Conservation (phyloP, 2,113 vertebrate genomes). For the Physeter macrocephalus region DNA sequence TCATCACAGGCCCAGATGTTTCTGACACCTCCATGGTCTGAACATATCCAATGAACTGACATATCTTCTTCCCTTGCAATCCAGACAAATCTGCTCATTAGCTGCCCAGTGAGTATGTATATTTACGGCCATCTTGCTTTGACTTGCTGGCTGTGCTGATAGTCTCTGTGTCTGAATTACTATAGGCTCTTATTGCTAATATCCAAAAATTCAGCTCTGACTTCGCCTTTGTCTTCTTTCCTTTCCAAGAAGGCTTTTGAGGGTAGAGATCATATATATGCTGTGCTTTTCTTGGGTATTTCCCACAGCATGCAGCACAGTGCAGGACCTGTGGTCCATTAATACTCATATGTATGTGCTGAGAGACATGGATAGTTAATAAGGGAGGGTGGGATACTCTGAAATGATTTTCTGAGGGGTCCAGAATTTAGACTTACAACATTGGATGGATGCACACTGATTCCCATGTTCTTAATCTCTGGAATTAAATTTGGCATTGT, state of each 20-base stretch:
- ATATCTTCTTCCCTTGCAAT: not conserved
- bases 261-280: fast-evolving
- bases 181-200: not conserved
- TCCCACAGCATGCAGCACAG: not conserved
- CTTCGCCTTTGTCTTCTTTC: not conserved
- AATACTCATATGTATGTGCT: not conserved
- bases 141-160: not conserved
- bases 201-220: not conserved
- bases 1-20: not conserved
- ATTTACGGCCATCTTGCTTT: not conserved
- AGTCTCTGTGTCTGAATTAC: not conserved
- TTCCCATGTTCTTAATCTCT: not conserved
- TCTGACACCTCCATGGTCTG: not conserved
- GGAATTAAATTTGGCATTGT: not conserved
- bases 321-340: not conserved
- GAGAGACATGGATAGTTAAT: not conserved
- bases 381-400: not conserved
- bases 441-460: not conserved
- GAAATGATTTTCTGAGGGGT: not conserved
- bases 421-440: not conserved
- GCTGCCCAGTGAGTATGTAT: fast-evolving
- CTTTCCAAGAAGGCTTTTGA: not conserved
- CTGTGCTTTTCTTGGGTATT: not conserved
- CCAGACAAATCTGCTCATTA: not conserved
- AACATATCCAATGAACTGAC: not conserved